Percentiles rank a stretch among this genome's conserved stretches.
Evolutionary conservation across 2,113 vertebrate species (phyloP).

Genomic region (Carollia perspicillata): DNA sequence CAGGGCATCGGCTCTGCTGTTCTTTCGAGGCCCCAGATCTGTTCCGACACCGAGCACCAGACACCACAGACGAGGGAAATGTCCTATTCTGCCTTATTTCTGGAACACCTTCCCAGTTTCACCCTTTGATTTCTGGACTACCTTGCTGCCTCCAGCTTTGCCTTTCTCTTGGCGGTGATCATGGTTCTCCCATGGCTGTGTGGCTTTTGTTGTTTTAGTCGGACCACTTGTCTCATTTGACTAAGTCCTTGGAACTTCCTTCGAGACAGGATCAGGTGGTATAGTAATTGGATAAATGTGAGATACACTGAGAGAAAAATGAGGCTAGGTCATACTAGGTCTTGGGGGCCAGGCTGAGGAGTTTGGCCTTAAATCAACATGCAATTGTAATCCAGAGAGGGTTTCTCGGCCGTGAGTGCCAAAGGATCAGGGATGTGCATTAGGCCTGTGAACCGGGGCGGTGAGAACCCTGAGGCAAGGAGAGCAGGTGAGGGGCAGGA

Average conservation of each 20-base stretch:
- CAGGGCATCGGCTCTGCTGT: not conserved
- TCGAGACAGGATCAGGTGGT: not conserved
- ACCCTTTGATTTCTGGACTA: not conserved
- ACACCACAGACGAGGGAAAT: not conserved
- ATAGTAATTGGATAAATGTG: not conserved
- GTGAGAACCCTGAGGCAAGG: not conserved
- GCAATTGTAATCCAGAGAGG: not conserved
- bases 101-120: not conserved
- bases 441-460: not conserved
- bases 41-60: not conserved
- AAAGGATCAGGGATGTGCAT: not conserved
- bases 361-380: not conserved
- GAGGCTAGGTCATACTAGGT: not conserved
- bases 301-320: not conserved
- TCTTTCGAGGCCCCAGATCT: not conserved
- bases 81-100: not conserved
- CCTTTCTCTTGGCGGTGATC: not conserved
- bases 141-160: not conserved
- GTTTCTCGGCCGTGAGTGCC: not conserved
- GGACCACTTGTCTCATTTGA: not conserved
- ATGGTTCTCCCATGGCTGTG: not conserved
- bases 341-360: not conserved
- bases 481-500: not conserved
- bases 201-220: not conserved
- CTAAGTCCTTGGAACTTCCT: not conserved